Evolutionary conservation across 2,113 vertebrate genomes (phyloP).

Genomic region (mouse (Mus musculus)): GRCm39 chr19:23153501-23154000

Average conservation of each 20-base stretch:
- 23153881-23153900: not conserved
- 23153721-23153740: not conserved
- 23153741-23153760: not conserved
- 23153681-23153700: slow-evolving; percentile 26
- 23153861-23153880: not conserved
- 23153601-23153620: not conserved
- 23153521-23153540: not conserved
- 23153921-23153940: not conserved
- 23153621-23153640: not conserved
- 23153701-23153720: not conserved
- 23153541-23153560: not conserved
- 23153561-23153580: not conserved
- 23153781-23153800: not conserved
- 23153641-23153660: slow-evolving; percentile 1
- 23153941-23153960: not conserved
- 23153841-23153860: not conserved
- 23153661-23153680: not conserved
- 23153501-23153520: not conserved
- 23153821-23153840: not conserved
- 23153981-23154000: not conserved
- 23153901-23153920: too few relatives aligned
- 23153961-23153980: not conserved
- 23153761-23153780: not conserved
- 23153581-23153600: not conserved
- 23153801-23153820: not conserved